phyloP scores from a whole-genome alignment of 2,888 invertebrate genomes.

The Drosophila conformis region DNA sequence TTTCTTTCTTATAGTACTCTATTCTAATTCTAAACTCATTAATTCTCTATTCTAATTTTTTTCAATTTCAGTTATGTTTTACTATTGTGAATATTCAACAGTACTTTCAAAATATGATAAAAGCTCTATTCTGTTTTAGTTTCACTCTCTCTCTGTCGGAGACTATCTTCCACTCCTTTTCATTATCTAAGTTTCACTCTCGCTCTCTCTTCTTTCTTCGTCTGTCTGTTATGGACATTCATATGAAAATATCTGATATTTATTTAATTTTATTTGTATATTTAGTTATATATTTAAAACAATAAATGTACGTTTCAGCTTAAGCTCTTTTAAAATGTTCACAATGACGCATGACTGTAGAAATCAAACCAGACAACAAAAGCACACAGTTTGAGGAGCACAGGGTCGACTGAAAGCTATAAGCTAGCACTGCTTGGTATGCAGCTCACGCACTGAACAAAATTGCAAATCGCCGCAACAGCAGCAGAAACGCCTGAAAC shows the following conservation, averaged over 20 bases:
- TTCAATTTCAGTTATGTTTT: background rate
- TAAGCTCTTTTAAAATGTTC: background rate
- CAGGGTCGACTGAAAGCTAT: background rate
- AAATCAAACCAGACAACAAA: background rate
- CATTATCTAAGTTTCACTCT: background rate
- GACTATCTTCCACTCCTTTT: background rate
- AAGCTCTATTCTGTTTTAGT: background rate
- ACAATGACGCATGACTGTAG: background rate
- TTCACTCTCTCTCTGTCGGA: background rate
- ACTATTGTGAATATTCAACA: background rate
- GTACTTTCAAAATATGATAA: background rate
- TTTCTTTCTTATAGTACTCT: background rate
- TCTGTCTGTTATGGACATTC: background rate
- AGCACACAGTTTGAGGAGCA: conserved; percentile 12
- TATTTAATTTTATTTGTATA: background rate
- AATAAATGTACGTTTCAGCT: background rate
- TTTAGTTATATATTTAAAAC: background rate
- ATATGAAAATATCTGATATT: background rate
- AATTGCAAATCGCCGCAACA: conserved; percentile 47
- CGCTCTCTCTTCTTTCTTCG: background rate
- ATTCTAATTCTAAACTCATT: background rate
- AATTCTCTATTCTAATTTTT: background rate
- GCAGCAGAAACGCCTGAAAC: conserved; percentile 58
- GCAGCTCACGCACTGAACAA: conserved; percentile 37
- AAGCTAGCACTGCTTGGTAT: conserved; percentile 23